phyloP scores from a whole-genome alignment of 2,113 vertebrate genomes.

The Barbus barbus region DNA sequence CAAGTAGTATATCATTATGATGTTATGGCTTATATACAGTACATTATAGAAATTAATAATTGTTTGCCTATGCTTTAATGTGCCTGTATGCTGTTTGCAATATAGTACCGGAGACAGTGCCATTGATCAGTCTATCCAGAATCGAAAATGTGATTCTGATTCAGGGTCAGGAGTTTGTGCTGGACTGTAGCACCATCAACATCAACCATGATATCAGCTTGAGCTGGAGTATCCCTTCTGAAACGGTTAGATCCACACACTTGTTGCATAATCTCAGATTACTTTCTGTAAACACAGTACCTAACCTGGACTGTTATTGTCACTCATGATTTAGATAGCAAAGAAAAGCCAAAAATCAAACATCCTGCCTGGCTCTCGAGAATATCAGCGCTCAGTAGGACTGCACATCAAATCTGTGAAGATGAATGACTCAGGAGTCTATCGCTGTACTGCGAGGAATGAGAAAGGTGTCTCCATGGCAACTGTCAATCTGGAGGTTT shows the following conservation, averaged over 20 bases:
- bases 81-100: not conserved
- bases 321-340: conserved; percentile 57
- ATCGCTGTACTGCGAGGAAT: conserved; percentile 85
- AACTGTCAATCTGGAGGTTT: conserved; percentile 82
- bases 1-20: not conserved
- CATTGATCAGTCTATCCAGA: conserved; percentile 66
- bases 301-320: not conserved
- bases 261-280: not conserved
- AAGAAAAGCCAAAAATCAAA: conserved; percentile 56
- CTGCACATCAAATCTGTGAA: conserved; percentile 80
- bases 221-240: conserved; percentile 68
- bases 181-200: conserved; percentile 72
- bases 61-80: not conserved
- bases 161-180: conserved; percentile 67
- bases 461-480: conserved; percentile 78
- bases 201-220: conserved; percentile 72
- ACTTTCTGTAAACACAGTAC: not conserved
- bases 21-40: not conserved
- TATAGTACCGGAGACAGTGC: conserved; percentile 67
- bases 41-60: not conserved
- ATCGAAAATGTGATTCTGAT: conserved; percentile 67
- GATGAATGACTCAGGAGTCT: conserved; percentile 85
- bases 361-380: conserved; percentile 66
- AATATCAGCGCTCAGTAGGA: conserved; percentile 62
- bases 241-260: conserved; percentile 64